Evolutionary conservation across 2,888 invertebrate genomes (phyloP).

Genomic region (Napeogenes sylphis): DNA sequence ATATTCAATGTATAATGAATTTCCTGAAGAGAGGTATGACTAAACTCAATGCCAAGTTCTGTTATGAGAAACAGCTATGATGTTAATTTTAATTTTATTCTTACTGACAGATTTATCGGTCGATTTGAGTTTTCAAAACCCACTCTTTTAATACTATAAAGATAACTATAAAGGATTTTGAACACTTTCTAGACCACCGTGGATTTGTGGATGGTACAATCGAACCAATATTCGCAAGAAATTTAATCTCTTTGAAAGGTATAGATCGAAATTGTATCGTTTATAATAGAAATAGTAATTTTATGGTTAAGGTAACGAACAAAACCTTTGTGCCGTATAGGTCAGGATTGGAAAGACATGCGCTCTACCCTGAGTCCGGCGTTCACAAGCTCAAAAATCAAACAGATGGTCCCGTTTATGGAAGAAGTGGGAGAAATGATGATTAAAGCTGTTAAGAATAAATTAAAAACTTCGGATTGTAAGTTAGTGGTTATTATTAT

Average conservation of each 20-base stretch:
- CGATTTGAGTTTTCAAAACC: slow-evolving; percentile 58
- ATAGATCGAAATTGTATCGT: not conserved
- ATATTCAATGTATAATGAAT: slow-evolving; percentile 34
- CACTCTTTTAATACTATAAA: slow-evolving; percentile 60
- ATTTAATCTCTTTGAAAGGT: slow-evolving; percentile 67
- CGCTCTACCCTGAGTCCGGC: slow-evolving; percentile 50
- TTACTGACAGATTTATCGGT: slow-evolving; percentile 48
- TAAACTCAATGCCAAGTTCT: too few relatives aligned
- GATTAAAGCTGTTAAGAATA: slow-evolving; percentile 34
- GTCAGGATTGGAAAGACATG: slow-evolving; percentile 48
- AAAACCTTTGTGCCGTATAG: slow-evolving; percentile 24
- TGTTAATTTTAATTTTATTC: not conserved
- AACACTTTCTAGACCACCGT: slow-evolving; percentile 71
- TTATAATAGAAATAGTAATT: not conserved
- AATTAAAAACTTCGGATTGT: slow-evolving; percentile 28
- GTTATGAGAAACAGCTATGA: too few relatives aligned
- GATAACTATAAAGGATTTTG: slow-evolving; percentile 74
- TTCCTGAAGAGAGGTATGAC: slow-evolving; percentile 43
- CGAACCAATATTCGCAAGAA: slow-evolving; percentile 71
- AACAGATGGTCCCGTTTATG: slow-evolving; percentile 49
- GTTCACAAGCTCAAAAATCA: slow-evolving; percentile 63
- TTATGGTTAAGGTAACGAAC: too few relatives aligned
- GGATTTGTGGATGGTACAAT: slow-evolving; percentile 45
- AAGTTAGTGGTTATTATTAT: slow-evolving; percentile 2
- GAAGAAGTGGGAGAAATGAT: slow-evolving; percentile 40